Conservation (phyloP, 2,888 invertebrate species). For the Glyphotaelius pellucidus region DNA sequence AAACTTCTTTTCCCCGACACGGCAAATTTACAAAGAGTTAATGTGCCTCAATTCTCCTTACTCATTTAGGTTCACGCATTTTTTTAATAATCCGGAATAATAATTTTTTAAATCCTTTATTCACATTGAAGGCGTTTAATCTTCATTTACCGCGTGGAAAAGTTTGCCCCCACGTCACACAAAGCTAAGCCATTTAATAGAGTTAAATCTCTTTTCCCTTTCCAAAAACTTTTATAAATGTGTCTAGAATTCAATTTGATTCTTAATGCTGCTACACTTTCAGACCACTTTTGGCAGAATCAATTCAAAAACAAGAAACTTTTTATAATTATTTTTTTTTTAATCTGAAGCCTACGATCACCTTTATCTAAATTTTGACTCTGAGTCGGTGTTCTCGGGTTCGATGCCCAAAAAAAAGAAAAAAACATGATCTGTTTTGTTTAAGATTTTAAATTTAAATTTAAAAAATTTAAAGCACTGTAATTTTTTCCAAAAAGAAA, state of each 20-base stretch:
- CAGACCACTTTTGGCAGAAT: neutral
- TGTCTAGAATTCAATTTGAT: constrained; percentile 2
- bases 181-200: neutral
- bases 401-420: neutral
- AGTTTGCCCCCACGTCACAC: constrained; percentile 1
- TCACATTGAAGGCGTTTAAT: constrained; percentile 2
- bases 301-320: neutral
- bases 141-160: neutral
- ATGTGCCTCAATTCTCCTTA: neutral
- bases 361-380: neutral
- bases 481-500: no score
- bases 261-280: neutral
- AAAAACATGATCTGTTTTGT: neutral
- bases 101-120: neutral
- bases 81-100: constrained; percentile 2
- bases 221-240: neutral
- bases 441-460: no score
- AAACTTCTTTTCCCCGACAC: neutral
- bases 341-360: neutral
- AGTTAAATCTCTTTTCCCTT: constrained; percentile 2
- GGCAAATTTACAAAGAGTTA: neutral
- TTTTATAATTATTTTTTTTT: neutral
- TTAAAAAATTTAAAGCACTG: no score
- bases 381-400: neutral
- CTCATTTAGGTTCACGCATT: neutral